phyloP scores from a whole-genome alignment of 1,140 invertebrate genomes.

The Linepithema humile region DNA sequence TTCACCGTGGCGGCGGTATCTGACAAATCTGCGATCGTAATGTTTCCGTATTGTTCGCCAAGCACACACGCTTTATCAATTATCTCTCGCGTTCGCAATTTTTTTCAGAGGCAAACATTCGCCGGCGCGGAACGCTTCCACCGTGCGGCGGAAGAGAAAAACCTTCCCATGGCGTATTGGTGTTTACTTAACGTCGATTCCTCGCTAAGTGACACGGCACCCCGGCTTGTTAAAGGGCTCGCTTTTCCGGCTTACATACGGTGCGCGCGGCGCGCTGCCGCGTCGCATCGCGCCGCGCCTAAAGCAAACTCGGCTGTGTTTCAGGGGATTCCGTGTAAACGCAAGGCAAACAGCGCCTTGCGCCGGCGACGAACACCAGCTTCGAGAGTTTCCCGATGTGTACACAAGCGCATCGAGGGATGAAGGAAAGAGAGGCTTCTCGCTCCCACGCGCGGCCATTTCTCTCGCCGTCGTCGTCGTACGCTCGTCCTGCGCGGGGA shows the following conservation, averaged over 20 bases:
- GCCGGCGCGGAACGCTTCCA: slow-evolving; percentile 13
- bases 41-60: background rate
- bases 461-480: background rate
- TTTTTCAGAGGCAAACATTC: background rate
- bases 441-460: slow-evolving; percentile 11
- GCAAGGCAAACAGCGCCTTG: slow-evolving; percentile 68
- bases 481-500: slow-evolving; percentile 4
- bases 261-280: slow-evolving; percentile 23
- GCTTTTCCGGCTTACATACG: slow-evolving; percentile 35
- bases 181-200: slow-evolving; percentile 68
- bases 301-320: slow-evolving; percentile 76
- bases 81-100: background rate
- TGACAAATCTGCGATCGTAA: slow-evolving; percentile 12
- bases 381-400: slow-evolving; percentile 65
- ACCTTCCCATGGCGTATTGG: slow-evolving; percentile 44
- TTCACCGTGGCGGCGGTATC: background rate
- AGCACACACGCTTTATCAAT: background rate
- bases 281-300: slow-evolving; percentile 66
- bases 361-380: slow-evolving; percentile 59
- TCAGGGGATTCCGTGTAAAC: slow-evolving; percentile 77
- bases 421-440: slow-evolving; percentile 39
- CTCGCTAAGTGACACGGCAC: slow-evolving; percentile 68
- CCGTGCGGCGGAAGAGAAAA: slow-evolving; percentile 16
- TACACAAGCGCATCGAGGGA: slow-evolving; percentile 49
- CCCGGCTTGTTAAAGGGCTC: slow-evolving; percentile 19